Evolutionary conservation across 2,113 vertebrate genomes (phyloP).

Genomic region (Gasterosteus nipponicus): DNA sequence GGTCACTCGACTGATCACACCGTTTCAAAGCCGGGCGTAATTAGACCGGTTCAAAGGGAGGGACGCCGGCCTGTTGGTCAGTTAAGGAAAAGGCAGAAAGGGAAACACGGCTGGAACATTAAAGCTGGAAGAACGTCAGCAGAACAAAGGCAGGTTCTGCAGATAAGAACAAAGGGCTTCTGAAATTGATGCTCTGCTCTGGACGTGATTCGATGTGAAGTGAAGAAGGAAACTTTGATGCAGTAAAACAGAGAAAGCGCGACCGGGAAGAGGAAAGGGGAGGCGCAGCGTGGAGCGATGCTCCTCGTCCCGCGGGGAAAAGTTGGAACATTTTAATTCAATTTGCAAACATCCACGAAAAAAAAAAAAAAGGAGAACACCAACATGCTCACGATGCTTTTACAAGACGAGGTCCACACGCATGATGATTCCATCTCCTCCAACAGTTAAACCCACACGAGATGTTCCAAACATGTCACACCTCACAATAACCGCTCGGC

Average conservation of each 20-base stretch:
- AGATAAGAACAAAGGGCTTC: slow-evolving; percentile 30
- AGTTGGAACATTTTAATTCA: slow-evolving; percentile 49
- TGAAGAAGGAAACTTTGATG: slow-evolving; percentile 24
- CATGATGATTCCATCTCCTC: neutral
- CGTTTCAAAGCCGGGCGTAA: slow-evolving; percentile 25
- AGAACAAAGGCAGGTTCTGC: slow-evolving; percentile 28
- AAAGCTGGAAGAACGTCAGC: slow-evolving; percentile 39
- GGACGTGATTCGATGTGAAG: neutral
- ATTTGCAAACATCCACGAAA: slow-evolving; percentile 32
- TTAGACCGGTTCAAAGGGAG: slow-evolving; percentile 52
- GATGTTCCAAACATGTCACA: neutral
- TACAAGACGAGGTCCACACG: too few relatives aligned
- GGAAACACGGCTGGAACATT: slow-evolving; percentile 5
- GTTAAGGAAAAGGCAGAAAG: slow-evolving; percentile 37
- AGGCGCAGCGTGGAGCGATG: slow-evolving; percentile 14
- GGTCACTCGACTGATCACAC: slow-evolving; percentile 42
- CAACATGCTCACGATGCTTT: neutral
- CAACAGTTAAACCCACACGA: neutral
- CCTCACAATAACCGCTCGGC: neutral
- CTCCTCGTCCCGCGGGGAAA: slow-evolving; percentile 16
- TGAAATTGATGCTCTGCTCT: slow-evolving; percentile 10
- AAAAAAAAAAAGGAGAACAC: neutral
- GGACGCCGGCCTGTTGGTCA: slow-evolving; percentile 68
- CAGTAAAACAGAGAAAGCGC: neutral
- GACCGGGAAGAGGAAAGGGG: slow-evolving; percentile 12